Evolutionary conservation across 2,888 invertebrate genomes (phyloP), one percentile per base, ranked within the genome.

Genomic region (Thecophora atra): DNA sequence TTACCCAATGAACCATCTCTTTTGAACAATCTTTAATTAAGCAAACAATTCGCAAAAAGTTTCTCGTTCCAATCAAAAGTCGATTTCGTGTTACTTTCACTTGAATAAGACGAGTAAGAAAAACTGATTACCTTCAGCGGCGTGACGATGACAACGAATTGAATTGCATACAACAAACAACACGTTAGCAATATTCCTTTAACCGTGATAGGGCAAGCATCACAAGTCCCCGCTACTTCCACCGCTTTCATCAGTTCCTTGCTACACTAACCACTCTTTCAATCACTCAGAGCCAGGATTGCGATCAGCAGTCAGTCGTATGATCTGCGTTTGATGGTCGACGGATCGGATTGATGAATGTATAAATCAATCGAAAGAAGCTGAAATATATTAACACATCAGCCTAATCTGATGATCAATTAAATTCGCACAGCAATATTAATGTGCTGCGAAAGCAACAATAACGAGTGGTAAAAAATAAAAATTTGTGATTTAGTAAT

Each of bases 151-250:
- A 58, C 58, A 69, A 69, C 24, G 58, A 58, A 37, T 60, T 30
- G 19, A 67, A 54, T 67, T 37, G 37, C 6, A 8, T 67, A 56
- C 54, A 69, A 37, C 58, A 58, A 69, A 60, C n/a, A n/a, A n/a
- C 68, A 60, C 60, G 68, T 60, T 69, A 69, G 60, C 68, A 69
- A 69, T 69, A 58, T 69, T 58, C 58, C 44, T n/a, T 58, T 42
- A 47, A 44, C 44, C 28, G 26, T 64, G 21, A 24, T 44, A 26
- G 19, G 26, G 19, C 28, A 28, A 51, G 24, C 28, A 26, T 26
- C 6, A n/a, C n/a, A n/a, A n/a, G n/a, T n/a, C n/a, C n/a, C n/a
- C n/a, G n/a, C n/a, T n/a, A n/a, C n/a, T n/a, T n/a, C n/a, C n/a
- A n/a, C n/a, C n/a, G n/a, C n/a, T n/a, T n/a, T n/a, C n/a, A n/a